Base-by-base conservation (phyloP, 2,888 invertebrate genomes). In the Calameuta idolon region DNA sequence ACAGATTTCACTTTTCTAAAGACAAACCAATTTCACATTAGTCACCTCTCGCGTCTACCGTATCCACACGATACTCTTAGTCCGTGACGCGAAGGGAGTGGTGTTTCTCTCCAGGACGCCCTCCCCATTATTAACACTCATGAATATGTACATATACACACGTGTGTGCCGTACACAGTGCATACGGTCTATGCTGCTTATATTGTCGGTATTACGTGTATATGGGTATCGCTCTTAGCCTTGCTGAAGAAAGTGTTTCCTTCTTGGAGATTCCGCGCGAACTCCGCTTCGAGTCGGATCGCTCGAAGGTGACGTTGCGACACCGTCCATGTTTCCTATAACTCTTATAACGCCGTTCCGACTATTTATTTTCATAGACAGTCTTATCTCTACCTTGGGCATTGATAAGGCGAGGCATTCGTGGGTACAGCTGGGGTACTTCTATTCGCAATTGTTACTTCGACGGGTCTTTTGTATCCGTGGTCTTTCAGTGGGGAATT, bases 1-100 rank as follows among this genome's bases (percentile, higher is more conserved):
- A 23, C 34, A 79, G 81, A 84, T 87, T 87, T 87, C 84, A 87
- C 87, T 86, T 86, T 85, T 84, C 81, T 82, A 83, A 80, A 76
- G 83, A 83, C 80, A 83, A 81, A 84, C 80, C 81, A 82, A 85
- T 86, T 83, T 85, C 83, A 79, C 82, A 76, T 34, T 73, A 75
- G 74, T 34, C 55, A 55, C 55, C 55, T 55, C 55, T 55, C 55
- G 55, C 55, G 23, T 23, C 23, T 23, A 23, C 55, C 23, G 23
- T 55, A 55, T 23, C 55, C 55, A 55, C 23, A 55, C 23, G 55
- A 1, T 55, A 55, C 55, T 23, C 55, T 55, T 55, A 9, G 55
- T 55, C 9, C 23, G 55, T 55, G 55, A 55, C 9, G 55, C 55
- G 23, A 55, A 23, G 55, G 55, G 55, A 55, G 55, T 55, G 55